Evolutionary conservation across 2,888 invertebrate genomes (phyloP).

Genomic region (Orgyia antiqua): DNA sequence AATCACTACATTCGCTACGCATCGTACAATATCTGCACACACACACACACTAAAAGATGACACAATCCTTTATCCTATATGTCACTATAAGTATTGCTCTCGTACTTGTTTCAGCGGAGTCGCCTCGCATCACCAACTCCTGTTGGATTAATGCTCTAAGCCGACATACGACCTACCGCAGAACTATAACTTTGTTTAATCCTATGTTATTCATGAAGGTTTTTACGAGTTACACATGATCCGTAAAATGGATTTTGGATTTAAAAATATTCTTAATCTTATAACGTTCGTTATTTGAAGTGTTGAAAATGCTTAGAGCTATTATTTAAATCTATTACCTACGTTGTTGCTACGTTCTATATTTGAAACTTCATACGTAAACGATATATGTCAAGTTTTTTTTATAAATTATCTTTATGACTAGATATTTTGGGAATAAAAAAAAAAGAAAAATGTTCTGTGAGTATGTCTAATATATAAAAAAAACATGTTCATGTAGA

Average conservation of each 20-base stretch:
- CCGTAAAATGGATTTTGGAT: slow-evolving; percentile 37
- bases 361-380: slow-evolving; percentile 14
- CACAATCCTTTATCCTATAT: no score
- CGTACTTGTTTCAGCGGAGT: no score
- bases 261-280: slow-evolving; percentile 35
- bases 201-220: slow-evolving; percentile 59
- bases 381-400: slow-evolving; percentile 14
- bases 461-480: no score
- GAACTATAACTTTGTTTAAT: slow-evolving; percentile 62
- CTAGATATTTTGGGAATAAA: slow-evolving; percentile 9
- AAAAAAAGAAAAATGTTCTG: no score
- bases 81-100: no score
- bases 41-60: no score
- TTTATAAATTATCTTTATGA: slow-evolving; percentile 5
- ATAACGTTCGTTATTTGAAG: slow-evolving; percentile 24
- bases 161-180: slow-evolving; percentile 66
- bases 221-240: slow-evolving; percentile 56
- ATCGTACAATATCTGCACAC: no score
- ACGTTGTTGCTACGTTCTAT: slow-evolving; percentile 22
- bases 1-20: no score
- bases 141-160: no score
- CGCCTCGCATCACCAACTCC: no score
- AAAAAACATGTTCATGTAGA: no score
- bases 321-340: slow-evolving; percentile 26
- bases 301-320: slow-evolving; percentile 25